phyloP scores from a whole-genome alignment of 2,797 vertebrate genomes.

The Microchirus variegatus region DNA sequence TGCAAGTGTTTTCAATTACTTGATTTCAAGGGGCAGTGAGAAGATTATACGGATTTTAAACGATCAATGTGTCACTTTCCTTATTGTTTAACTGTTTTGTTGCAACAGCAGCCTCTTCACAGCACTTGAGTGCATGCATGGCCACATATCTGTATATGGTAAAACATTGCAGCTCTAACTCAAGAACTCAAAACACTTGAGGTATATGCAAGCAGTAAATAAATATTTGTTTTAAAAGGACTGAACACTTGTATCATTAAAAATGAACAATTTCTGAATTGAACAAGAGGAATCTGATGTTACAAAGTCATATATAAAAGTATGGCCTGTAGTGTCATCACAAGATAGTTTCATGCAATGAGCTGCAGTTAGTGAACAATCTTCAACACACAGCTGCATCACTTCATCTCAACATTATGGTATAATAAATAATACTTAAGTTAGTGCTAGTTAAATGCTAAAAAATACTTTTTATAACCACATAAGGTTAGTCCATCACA shows the following conservation, averaged over 20 bases:
- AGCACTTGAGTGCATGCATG: not conserved
- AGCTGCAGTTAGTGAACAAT: constrained; percentile 15
- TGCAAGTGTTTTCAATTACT: not conserved
- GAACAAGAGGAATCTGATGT: too few species aligned
- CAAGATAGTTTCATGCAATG: constrained; percentile 42
- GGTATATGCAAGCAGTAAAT: not conserved
- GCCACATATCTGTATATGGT: not conserved
- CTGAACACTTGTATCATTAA: not conserved
- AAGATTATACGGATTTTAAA: not conserved
- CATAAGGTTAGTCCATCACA: not conserved
- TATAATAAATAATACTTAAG: not conserved
- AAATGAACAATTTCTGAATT: not conserved
- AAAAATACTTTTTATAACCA: not conserved
- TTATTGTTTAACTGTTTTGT: not conserved
- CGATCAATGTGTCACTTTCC: not conserved
- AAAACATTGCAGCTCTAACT: not conserved
- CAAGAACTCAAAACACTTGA: not conserved
- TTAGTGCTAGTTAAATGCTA: constrained; percentile 4
- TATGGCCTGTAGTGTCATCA: not conserved
- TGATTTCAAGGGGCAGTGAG: constrained; percentile 1
- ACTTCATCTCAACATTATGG: constrained; percentile 7
- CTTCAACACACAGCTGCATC: not conserved
- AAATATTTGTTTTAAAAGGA: not conserved
- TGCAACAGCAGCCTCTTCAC: not conserved
- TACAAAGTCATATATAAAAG: not conserved